A percentile compares a stretch with the other conserved stretches of the same genome.
These are phyloP conservation scores for Empis livida DNA, from an alignment of 2,888 invertebrate species.

Conservation along the genomic window DNA sequence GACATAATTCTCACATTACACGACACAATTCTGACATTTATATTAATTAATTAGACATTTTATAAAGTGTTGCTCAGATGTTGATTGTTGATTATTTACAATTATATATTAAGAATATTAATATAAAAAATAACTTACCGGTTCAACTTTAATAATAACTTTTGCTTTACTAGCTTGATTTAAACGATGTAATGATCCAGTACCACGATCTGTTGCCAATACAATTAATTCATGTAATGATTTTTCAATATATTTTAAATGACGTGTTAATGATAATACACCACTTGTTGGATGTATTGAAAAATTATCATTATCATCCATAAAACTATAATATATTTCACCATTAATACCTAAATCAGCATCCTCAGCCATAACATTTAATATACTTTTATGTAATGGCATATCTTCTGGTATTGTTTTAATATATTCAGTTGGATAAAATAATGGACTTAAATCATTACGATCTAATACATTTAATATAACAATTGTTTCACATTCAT, in stretches of 20 bases:
- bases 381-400: constrained; percentile 67
- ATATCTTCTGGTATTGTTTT: constrained; percentile 80
- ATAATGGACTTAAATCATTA: constrained; percentile 87
- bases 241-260: constrained; percentile 56
- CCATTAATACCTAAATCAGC: constrained; percentile 93
- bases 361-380: constrained; percentile 78
- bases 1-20: too few species aligned
- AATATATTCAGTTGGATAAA: constrained; percentile 80
- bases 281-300: constrained; percentile 90
- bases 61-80: too few species aligned
- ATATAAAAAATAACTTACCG: constrained; percentile 25
- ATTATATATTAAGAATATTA: too few species aligned
- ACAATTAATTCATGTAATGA: constrained; percentile 62
- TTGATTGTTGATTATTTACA: too few species aligned
- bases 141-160: constrained; percentile 62
- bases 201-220: constrained; percentile 76
- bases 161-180: constrained; percentile 58
- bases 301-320: constrained; percentile 69
- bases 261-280: constrained; percentile 68
- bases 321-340: constrained; percentile 91
- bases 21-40: too few species aligned
- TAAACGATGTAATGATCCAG: constrained; percentile 31
- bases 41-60: too few species aligned
- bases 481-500: constrained; percentile 60
- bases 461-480: constrained; percentile 65